phyloP scores from a whole-genome alignment of 2,113 vertebrate genomes.

The Haemorhous mexicanus region DNA sequence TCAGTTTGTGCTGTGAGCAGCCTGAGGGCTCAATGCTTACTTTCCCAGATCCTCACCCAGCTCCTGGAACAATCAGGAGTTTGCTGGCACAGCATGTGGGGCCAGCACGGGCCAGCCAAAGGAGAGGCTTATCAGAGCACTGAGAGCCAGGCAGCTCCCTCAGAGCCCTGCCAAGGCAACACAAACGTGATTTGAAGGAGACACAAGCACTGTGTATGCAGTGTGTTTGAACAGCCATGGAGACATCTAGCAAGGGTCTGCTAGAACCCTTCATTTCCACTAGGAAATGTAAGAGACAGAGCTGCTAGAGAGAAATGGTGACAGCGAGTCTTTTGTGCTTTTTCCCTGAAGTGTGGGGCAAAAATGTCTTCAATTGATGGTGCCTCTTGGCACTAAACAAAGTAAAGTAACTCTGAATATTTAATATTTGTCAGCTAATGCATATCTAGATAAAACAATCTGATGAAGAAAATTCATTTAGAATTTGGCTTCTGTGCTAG shows the following conservation, averaged over 20 bases:
- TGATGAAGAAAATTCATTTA: conserved; percentile 27
- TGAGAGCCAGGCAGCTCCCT: background rate
- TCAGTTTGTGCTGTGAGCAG: background rate
- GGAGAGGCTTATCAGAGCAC: background rate
- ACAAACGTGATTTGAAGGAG: background rate
- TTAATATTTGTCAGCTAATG: background rate
- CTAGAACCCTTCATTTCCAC: background rate
- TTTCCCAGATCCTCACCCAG: background rate
- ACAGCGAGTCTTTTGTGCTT: background rate
- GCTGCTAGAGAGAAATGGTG: background rate
- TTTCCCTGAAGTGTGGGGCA: background rate
- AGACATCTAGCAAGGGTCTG: background rate
- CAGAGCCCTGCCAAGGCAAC: background rate
- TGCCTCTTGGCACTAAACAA: background rate
- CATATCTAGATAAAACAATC: background rate
- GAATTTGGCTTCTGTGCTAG: conserved; percentile 2
- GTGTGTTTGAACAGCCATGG: background rate
- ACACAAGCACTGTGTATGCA: background rate
- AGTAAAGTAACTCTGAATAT: background rate
- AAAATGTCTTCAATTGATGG: background rate
- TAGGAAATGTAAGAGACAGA: background rate
- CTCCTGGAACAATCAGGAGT: background rate
- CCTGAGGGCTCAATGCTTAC: background rate
- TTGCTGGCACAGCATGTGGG: background rate
- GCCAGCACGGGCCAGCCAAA: background rate